These are phyloP conservation scores for Scomber japonicus DNA, from an alignment of 2,113 vertebrate genomes.

Conservation along the genomic window DNA sequence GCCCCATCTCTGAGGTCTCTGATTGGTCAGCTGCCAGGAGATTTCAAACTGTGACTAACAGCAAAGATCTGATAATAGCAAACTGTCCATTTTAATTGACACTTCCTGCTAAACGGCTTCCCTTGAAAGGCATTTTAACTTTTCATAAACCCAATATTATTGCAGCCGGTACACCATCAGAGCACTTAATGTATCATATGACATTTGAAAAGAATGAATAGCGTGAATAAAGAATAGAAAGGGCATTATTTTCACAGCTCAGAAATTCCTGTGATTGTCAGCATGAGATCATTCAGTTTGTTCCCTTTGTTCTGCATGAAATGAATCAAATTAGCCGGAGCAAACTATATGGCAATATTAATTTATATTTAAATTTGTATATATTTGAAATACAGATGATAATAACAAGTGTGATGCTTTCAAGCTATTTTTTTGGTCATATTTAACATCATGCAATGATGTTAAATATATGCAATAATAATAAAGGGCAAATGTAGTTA, in stretches of 20 bases:
- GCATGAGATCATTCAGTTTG: neutral
- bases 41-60: conserved; percentile 41
- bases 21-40: conserved; percentile 11
- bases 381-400: neutral
- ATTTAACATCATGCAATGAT: neutral
- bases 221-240: conserved; percentile 8
- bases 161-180: conserved; percentile 26
- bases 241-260: conserved; percentile 5
- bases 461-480: neutral
- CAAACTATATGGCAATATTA: neutral
- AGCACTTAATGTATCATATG: conserved; percentile 46
- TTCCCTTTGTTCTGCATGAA: neutral
- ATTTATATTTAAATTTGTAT: too few species aligned
- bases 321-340: neutral
- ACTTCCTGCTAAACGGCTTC: conserved; percentile 35
- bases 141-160: conserved; percentile 31
- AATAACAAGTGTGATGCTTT: neutral
- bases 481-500: neutral
- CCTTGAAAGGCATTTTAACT: conserved; percentile 30
- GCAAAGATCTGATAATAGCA: conserved; percentile 37
- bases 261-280: neutral
- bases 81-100: conserved; percentile 45
- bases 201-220: conserved; percentile 33
- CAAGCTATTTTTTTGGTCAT: too few species aligned
- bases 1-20: neutral